Conservation (phyloP, 2,888 invertebrate species). For the Epinotia nisella region DNA sequence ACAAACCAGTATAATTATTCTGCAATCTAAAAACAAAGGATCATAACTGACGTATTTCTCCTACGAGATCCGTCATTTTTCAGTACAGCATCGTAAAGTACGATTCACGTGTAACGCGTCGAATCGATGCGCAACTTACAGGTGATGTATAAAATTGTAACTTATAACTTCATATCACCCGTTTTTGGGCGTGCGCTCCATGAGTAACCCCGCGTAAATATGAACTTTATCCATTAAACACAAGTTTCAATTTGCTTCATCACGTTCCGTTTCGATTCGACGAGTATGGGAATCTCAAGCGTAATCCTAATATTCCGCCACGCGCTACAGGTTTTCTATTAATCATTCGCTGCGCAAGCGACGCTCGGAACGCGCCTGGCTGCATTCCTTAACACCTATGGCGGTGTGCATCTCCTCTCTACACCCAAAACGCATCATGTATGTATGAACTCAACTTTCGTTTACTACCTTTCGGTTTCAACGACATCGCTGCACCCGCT, state of each 20-base stretch:
- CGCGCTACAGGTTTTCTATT: constrained; percentile 66
- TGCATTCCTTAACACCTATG: constrained; percentile 68
- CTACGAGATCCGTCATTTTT: neutral
- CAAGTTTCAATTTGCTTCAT: constrained; percentile 2
- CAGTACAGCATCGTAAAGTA: neutral
- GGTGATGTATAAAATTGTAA: neutral
- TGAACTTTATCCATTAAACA: neutral
- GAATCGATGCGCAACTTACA: neutral
- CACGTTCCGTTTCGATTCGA: neutral
- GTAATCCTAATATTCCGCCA: constrained; percentile 32
- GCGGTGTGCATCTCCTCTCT: constrained; percentile 46
- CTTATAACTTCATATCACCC: neutral
- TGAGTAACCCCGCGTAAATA: neutral
- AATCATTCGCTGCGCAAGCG: constrained; percentile 56
- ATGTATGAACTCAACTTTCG: neutral
- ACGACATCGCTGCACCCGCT: constrained; percentile 8
- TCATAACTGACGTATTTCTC: neutral
- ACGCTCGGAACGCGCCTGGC: constrained; percentile 49
- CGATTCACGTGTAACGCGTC: neutral
- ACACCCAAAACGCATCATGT: constrained; percentile 11
- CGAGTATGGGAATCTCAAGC: constrained; percentile 24
- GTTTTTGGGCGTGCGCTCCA: neutral
- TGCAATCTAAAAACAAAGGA: neutral
- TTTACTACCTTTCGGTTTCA: neutral
- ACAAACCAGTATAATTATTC: constrained; percentile 10